Evolutionary conservation across 2,888 invertebrate genomes (phyloP).

Genomic region (Acrobasis suavella): DNA sequence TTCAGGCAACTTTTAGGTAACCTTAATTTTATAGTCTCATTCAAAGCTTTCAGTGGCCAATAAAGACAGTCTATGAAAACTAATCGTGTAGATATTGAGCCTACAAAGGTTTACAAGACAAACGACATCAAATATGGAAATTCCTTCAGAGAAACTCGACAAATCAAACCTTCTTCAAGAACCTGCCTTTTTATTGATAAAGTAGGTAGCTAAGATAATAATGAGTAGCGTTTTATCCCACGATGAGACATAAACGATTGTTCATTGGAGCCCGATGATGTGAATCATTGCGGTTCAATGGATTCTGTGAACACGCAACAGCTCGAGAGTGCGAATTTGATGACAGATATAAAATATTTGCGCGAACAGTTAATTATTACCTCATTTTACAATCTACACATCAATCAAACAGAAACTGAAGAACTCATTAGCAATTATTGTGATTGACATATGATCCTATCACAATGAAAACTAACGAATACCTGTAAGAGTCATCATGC

Average conservation of each 20-base stretch:
- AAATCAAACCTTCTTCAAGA: no score
- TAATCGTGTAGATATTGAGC: no score
- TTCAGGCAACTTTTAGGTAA: no score
- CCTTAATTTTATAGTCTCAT: no score
- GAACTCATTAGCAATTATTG: not conserved
- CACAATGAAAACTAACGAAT: no score
- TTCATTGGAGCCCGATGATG: conserved; percentile 13
- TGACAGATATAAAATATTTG: not conserved
- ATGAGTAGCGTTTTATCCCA: conserved; percentile 4
- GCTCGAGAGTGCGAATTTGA: not conserved
- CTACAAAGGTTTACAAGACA: no score
- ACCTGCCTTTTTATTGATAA: not conserved
- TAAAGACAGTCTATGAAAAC: no score
- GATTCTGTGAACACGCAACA: conserved; percentile 4
- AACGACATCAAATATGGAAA: no score
- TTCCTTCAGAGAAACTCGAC: no score
- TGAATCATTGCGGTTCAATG: conserved; percentile 14
- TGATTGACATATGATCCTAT: no score
- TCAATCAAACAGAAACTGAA: not conserved
- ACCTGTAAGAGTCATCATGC: no score
- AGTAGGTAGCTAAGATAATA: not conserved
- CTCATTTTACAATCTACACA: not conserved
- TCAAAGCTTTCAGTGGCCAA: no score
- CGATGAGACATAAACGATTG: conserved; percentile 9
- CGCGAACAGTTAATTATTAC: not conserved